These are phyloP conservation scores for Chromoteleia sp. DNA, from an alignment of 2,888 invertebrate genomes.

Conservation along the genomic window DNA sequence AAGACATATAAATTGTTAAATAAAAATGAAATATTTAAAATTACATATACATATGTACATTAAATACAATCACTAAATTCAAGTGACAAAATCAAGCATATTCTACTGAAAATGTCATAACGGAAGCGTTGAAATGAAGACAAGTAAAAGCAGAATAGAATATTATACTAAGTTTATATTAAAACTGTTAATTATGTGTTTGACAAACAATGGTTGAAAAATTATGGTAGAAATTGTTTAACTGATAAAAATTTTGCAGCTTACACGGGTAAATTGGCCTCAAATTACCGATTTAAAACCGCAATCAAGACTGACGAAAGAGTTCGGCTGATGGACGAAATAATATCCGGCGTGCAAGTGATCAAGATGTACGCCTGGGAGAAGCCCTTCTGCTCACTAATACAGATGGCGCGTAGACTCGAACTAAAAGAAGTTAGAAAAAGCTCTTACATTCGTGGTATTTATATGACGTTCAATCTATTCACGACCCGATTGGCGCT, in stretches of 20 bases:
- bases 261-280: conserved; percentile 82
- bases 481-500: conserved; percentile 93
- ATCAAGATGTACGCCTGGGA: conserved; percentile 94
- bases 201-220: too few relatives aligned
- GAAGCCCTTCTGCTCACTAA: conserved; percentile 88
- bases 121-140: too few relatives aligned
- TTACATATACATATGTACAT: too few relatives aligned
- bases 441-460: conserved; percentile 88
- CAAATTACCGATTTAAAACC: conserved; percentile 85
- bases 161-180: too few relatives aligned
- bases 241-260: conserved; percentile 73
- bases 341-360: conserved; percentile 90
- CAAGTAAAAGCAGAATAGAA: too few relatives aligned
- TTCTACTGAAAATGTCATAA: too few relatives aligned
- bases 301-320: conserved; percentile 89
- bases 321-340: conserved; percentile 92
- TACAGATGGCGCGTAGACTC: conserved; percentile 86
- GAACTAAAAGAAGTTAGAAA: conserved; percentile 87
- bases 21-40: too few relatives aligned
- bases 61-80: too few relatives aligned
- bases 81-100: too few relatives aligned
- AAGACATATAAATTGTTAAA: too few relatives aligned
- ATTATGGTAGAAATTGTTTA: background rate
- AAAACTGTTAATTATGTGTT: too few relatives aligned
- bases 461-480: conserved; percentile 91